These are phyloP conservation scores for Furcifer pardalis DNA, from an alignment of 2,797 vertebrate species.

Conservation along the genomic window DNA sequence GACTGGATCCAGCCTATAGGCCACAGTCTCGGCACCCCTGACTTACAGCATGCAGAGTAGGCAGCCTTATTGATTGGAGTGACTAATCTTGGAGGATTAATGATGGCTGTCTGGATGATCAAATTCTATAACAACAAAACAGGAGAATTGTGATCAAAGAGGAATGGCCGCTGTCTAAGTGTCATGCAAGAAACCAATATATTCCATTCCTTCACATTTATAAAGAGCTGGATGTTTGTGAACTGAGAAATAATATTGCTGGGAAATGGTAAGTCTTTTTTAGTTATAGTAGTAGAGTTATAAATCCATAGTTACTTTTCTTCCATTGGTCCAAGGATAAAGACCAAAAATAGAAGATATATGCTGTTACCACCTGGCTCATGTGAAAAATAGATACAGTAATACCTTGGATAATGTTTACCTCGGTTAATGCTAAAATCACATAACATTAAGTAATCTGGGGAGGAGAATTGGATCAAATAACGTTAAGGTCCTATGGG, in stretches of 20 bases:
- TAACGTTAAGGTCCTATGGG: too few species aligned
- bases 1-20: too few species aligned
- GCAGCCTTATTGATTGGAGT: slow-evolving; percentile 7
- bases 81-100: slow-evolving; percentile 15
- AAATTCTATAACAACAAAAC: slow-evolving; percentile 32
- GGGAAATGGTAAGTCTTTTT: slow-evolving; percentile 1
- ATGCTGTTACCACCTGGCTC: not conserved
- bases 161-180: slow-evolving; percentile 20
- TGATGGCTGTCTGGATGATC: slow-evolving; percentile 2
- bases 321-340: not conserved
- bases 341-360: not conserved
- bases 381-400: not conserved
- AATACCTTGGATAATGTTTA: too few species aligned
- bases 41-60: slow-evolving; percentile 29
- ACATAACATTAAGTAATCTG: too few species aligned
- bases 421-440: too few species aligned
- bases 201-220: not conserved
- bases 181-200: not conserved
- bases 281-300: not conserved
- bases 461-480: too few species aligned
- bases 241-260: not conserved
- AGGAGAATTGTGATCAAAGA: slow-evolving; percentile 13
- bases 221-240: slow-evolving; percentile 15
- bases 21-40: too few species aligned
- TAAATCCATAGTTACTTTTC: not conserved